A percentile compares a stretch with the other conserved stretches of the same genome.
Evolutionary conservation across 2,113 vertebrate species (phyloP).

Genomic region (Hippoglossus stenolepis): DNA sequence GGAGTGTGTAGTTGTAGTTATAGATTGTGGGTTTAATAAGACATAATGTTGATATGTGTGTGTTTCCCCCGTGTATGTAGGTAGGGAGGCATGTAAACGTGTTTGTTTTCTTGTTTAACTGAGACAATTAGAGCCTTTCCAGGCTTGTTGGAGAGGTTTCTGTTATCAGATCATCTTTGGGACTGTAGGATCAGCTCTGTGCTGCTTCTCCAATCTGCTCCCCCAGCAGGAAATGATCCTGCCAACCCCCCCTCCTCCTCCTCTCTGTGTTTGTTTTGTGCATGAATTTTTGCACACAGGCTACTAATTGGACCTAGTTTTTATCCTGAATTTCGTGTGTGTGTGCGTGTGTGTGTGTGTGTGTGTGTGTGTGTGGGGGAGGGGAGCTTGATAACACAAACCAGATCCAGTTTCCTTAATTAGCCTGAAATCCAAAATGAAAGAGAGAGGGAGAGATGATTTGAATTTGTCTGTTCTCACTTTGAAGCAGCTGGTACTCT

Average conservation of each 20-base stretch:
- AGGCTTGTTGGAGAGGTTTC: slow-evolving; percentile 50
- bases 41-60: neutral
- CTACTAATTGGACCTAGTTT: slow-evolving; percentile 56
- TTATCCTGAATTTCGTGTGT: slow-evolving; percentile 42
- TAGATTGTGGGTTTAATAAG: slow-evolving; percentile 23
- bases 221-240: slow-evolving; percentile 69
- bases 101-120: slow-evolving; percentile 20
- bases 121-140: slow-evolving; percentile 49
- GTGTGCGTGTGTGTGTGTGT: neutral
- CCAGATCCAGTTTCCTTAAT: slow-evolving; percentile 68
- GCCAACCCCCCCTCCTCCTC: neutral
- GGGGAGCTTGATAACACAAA: slow-evolving; percentile 46
- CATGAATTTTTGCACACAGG: slow-evolving; percentile 33
- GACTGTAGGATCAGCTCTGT: slow-evolving; percentile 55
- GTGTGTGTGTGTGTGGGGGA: neutral
- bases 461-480: slow-evolving; percentile 67
- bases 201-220: slow-evolving; percentile 75
- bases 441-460: slow-evolving; percentile 43
- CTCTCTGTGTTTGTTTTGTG: slow-evolving; percentile 43
- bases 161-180: slow-evolving; percentile 57
- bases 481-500: slow-evolving; percentile 66
- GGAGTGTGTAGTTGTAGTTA: slow-evolving; percentile 24
- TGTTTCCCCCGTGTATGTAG: neutral
- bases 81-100: neutral
- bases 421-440: slow-evolving; percentile 68